Percentiles rank a stretch among this genome's conserved stretches.
phyloP scores from a whole-genome alignment of 1,140 invertebrate genomes.

The Mycetomoellerius zeteki region DNA sequence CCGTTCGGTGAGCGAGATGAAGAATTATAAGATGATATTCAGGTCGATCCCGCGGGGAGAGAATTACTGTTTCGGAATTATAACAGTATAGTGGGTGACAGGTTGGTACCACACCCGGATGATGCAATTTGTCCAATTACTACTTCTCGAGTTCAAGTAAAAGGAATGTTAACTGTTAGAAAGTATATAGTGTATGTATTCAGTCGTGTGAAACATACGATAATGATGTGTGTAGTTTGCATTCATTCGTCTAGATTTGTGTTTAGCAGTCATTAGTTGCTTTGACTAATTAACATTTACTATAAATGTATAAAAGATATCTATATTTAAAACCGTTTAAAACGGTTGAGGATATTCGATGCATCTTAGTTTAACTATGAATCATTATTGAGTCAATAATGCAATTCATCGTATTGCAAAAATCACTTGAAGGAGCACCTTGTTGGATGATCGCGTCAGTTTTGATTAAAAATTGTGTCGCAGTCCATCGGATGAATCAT shows the following conservation, averaged over 20 bases:
- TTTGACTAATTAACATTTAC: background rate
- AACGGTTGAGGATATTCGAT: background rate
- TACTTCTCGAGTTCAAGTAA: slow-evolving; percentile 23
- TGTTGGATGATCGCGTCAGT: background rate
- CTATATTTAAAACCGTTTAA: background rate
- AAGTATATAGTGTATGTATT: background rate
- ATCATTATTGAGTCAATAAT: background rate
- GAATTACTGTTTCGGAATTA: slow-evolving; percentile 1
- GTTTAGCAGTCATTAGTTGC: background rate
- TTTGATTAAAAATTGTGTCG: background rate
- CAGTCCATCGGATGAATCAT: background rate
- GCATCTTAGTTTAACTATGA: background rate
- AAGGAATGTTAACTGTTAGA: slow-evolving; percentile 30
- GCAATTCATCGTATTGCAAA: background rate
- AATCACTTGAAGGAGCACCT: background rate
- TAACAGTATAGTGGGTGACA: background rate
- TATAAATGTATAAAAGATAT: background rate
- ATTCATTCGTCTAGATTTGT: slow-evolving; percentile 11
- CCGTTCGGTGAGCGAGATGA: slow-evolving; percentile 30
- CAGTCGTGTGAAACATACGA: background rate
- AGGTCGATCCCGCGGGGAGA: background rate
- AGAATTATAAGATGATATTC: slow-evolving; percentile 38
- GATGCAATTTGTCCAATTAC: slow-evolving; percentile 41
- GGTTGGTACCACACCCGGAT: slow-evolving; percentile 30
- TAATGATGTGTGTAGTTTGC: background rate